Conservation (phyloP, 1,140 invertebrate species). For the Penaeus vannamei region DNA sequence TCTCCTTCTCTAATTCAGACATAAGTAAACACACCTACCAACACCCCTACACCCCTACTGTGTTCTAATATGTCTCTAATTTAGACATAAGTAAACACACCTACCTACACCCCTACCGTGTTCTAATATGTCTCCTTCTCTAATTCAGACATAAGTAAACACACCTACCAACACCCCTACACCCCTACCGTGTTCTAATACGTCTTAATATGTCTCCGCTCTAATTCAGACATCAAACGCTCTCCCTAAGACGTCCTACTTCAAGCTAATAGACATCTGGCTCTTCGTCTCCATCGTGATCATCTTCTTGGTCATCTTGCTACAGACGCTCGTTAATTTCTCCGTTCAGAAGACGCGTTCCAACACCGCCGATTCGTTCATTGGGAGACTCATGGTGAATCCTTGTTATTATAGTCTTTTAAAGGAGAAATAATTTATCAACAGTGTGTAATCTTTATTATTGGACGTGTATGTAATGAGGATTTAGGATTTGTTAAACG, state of each 20-base stretch:
- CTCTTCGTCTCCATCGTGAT: constrained; percentile 49
- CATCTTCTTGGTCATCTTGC: constrained; percentile 36
- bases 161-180: too few species aligned
- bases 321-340: constrained; percentile 27
- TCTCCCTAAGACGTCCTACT: constrained; percentile 48
- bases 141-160: neutral
- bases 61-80: too few species aligned
- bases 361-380: neutral
- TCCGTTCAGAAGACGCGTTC: neutral
- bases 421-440: neutral
- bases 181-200: too few species aligned
- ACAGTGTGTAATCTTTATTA: too few species aligned
- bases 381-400: neutral
- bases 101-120: too few species aligned
- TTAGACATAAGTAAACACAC: neutral
- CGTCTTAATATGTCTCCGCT: too few species aligned
- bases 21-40: neutral
- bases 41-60: too few species aligned
- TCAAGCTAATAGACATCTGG: constrained; percentile 51
- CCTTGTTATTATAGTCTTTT: neutral
- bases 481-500: too few species aligned
- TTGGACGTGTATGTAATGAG: too few species aligned
- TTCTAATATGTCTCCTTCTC: too few species aligned
- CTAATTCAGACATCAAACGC: constrained; percentile 5
- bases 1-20: neutral